Evolutionary conservation across 2,113 vertebrate genomes (phyloP), one percentile per base, ranked within the genome.

Genomic region (Cephalophus harveyi): DNA sequence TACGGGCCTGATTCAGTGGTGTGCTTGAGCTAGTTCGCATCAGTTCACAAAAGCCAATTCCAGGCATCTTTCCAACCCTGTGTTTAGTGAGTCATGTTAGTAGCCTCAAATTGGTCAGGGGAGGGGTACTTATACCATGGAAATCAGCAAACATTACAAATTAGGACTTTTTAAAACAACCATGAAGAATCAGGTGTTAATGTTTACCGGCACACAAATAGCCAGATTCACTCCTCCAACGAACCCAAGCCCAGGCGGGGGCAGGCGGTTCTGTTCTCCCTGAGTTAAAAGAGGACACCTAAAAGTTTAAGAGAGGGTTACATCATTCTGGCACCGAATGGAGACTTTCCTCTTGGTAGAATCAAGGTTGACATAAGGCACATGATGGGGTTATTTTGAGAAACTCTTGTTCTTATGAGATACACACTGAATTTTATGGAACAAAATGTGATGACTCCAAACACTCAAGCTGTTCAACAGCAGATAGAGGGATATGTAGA

Each of bases 321-420:
- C 71, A 12, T 11, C 0, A 54, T 0, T 23, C 36, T 25, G 36
- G 33, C 7, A 33, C 59, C 15, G 60, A 48, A 14, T 5, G 43
- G 55, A 46, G 6, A 82, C 28, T 48, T 55, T 52, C 52, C 40
- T 48, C 36, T 50, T 2, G 8, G 4, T 13, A 50, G 81, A 91
- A 76, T 85, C 78, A 30, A 50, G 67, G 78, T 15, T 43, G 52
- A 19, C 13, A 5, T 5, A 40, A 50, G 74, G 74, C 23, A 12
- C 25, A 8, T 6, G 36, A 19, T 43, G 28, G 2, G 7, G 43
- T 89, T 86, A 33, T 13, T 50, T 79, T 50, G 12, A 90, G 46
- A 60, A 85, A 19, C 17, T 27, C 21, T 60, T 57, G 27, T 88
- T 81, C 64, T 95, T 90, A 48, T 46, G 54, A 88, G 52, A 90